Base-by-base conservation (phyloP, 2,888 invertebrate species). In the Hydroisotoma schaefferi region DNA sequence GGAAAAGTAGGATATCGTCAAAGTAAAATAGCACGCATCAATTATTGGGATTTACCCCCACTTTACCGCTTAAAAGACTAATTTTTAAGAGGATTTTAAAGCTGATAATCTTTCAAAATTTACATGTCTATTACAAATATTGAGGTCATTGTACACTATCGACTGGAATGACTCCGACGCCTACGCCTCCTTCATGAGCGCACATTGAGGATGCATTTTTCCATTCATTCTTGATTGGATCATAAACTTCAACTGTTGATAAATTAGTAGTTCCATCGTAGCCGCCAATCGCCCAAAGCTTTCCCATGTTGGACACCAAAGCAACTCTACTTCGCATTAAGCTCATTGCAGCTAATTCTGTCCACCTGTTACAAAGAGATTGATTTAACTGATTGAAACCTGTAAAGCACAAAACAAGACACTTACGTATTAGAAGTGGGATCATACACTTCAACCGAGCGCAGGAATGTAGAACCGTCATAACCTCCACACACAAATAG, bases 401-500 rank as follows among this genome's bases (percentile, higher is more conserved):
- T 20, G 15, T 12, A 33, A 28, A 28, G 5, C 56, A 55, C 55
- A 51, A 4, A 40, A 46, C 23, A 46, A 5, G 3, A 49, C 18
- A 26, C 79, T 77, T 75, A 84, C 80, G 83, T 83, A 74, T 87
- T 86, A 2, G 82, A 83, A 44, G 80, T 78, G 0, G 89, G 88
- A 77, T 90, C 87, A 74, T 84, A 90, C 73, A 86, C 84, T 78
- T 92, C 92, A 0, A 90, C 90, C 0, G 87, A 85, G 74, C 86
- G 85, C 53, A 92, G 79, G 77, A 92, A 92, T 2, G 86, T 85
- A 59, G 85, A 84, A 1, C 91, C 91, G 77, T 92, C 90, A 74
- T 92, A 91, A 2, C 91, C 89, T 18, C 89, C 90, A 74, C 87
- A 88, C 33, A 86, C 90, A 75, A 88, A 92, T 20, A 92, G 79